These are phyloP conservation scores for Syngnathus scovelli DNA, from an alignment of 2,113 vertebrate genomes.

Conservation along the genomic window DNA sequence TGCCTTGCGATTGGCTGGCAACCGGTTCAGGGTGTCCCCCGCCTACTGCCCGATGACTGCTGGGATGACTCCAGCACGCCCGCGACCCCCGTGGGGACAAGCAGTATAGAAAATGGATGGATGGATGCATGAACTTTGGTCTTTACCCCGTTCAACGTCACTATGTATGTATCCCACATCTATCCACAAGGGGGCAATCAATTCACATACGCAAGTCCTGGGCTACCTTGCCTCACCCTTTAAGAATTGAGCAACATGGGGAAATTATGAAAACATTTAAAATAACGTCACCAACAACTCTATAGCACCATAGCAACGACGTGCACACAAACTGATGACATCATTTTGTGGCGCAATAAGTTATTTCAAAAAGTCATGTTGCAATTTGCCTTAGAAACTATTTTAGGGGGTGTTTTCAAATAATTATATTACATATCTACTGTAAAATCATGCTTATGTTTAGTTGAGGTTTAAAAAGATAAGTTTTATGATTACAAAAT, in stretches of 20 bases:
- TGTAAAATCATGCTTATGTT: no score
- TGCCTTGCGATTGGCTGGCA: no score
- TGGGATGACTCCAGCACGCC: no score
- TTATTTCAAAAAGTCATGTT: background rate
- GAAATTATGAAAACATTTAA: background rate
- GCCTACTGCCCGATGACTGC: no score
- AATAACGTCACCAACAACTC: background rate
- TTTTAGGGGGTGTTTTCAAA: no score
- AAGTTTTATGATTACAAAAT: no score
- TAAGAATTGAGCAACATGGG: background rate
- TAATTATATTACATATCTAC: no score
- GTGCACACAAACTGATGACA: background rate
- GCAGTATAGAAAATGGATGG: no score
- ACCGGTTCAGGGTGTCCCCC: no score
- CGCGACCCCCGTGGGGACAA: no score
- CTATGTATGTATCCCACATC: background rate
- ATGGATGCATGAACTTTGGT: background rate
- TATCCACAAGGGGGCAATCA: constrained; percentile 44
- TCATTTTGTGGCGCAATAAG: background rate
- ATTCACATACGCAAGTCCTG: no score
- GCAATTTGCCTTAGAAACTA: background rate
- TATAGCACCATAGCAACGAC: background rate
- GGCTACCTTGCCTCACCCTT: background rate
- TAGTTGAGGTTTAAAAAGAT: no score
- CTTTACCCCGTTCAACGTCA: background rate